Evolutionary conservation across 2,113 vertebrate genomes (phyloP), one percentile per base, ranked within the genome.

Genomic region (Saccopteryx leptura): DNA sequence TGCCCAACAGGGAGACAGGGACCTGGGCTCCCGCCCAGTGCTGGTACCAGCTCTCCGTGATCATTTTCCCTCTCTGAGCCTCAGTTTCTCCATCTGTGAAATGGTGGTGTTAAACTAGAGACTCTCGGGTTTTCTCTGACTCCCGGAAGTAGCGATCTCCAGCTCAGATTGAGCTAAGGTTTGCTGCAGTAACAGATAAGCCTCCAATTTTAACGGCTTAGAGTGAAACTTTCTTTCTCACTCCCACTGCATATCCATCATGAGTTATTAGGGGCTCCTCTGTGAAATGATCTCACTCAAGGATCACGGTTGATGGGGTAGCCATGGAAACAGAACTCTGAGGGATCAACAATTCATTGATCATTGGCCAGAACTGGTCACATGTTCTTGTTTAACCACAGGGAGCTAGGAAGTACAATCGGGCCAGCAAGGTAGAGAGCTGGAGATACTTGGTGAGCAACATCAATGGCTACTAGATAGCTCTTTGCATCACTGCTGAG

Each of bases 181-280:
- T 68, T 91, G 54, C 85, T 81, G n/a, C 39, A 50, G 3, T 68
- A 81, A 93, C 66, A 92, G 61, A 78, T 31, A 86, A 89, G 60
- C 54, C 48, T 54, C 11, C 84, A 61, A 65, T 52, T 58, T 65
- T 80, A 96, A 80, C 13, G 26, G 48, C 48, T 74, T 90, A 66
- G 61, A 90, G 75, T 52, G 85, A 93, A 88, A 46, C 39, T 82
- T 72, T 74, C 54, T 58, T 24, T 65, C 69, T 79, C 31, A 46
- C 56, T 78, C 33, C 26, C 31, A 18, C 26, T 74, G 72, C 17
- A 28, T 3, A n/a, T 24, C 81, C 60, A 12, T 68, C 46, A 26
- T 28, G 52, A 60, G 52, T 75, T 2, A 0, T 2, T 2, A 56
- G 15, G 28, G n/a, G 56, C 5, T 69, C 19, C 74, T 78, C 33